Base-by-base conservation (phyloP, 2,888 invertebrate genomes). In the Drosophila neutralis region DNA sequence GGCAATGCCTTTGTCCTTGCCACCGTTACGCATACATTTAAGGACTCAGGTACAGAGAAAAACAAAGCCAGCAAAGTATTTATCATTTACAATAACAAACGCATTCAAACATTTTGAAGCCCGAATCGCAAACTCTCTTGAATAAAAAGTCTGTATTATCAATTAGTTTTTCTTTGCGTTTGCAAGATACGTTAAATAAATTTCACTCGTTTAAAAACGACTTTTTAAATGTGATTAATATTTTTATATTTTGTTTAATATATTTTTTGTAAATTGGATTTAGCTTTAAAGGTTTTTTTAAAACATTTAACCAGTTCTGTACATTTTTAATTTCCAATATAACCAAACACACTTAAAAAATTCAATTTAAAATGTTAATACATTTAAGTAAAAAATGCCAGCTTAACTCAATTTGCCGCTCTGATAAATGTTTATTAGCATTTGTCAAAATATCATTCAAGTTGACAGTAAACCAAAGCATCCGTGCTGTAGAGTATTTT, bases 21-120 rank as follows among this genome's bases (percentile, higher is more conserved):
- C 83, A 70, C 48, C 86, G 61, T 67, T 75, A 83, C 84, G 82
- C 88, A 83, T 69, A 74, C 71, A 88, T 83, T 86, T 76, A 63
- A 72, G 76, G 57, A 70, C 64, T 66, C 75, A 56, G 73, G 58
- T 78, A 71, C 73, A 64, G 66, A 82, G 80, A 77, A 83, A 68
- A 74, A 64, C 81, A 69, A 62, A 63, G 78, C 78, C 64, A 76
- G 77, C 85, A 72, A 75, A 73, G 77, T 87, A 89, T 89, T 86
- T 89, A 89, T 89, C 89, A 86, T 78, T 82, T 76, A 73, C 80
- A 76, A 72, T 74, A 59, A 64, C 66, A 69, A 65, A 53, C 56
- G 64, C 29, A 10, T 21, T 11, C 7, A 4, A 13, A 11, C 27
- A 29, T 18, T 33, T 31, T 15, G 10, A 18, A 48, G 33, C 36